Evolutionary conservation across 2,797 vertebrate genomes (phyloP), one percentile per base, ranked within the genome.

Genomic region (Anguilla obscura): DNA sequence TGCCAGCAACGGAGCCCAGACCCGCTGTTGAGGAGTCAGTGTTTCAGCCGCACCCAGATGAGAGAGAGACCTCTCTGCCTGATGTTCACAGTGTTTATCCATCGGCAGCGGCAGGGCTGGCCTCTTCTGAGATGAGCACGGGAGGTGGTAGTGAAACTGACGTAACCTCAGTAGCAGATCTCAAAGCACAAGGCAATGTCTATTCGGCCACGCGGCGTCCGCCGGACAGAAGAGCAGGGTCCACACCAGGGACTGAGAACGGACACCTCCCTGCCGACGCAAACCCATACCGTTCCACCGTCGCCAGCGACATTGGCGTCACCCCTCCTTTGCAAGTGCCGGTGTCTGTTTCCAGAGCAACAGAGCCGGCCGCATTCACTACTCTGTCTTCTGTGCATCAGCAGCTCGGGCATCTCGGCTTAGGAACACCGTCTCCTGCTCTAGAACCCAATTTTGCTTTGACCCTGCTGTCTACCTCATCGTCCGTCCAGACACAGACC

Each of bases 401-500:
- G 14, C 16, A 45, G 18, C 2, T 14, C 21, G 56, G 79, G 27
- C 18, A 30, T 10, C 40, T 36, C 56, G 40, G 30, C 30, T 87
- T 74, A 82, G 74, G 36, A 82, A 87, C 36, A 2, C 16, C 18
- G 7, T 24, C 16, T 6, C 5, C 52, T 54, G 7, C 76, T 56
- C 14, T 40, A 56, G 56, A 12, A 12, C 18, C 21, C 74, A 56
- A 14, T 27, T 52, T 30, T 3, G n/a, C 40, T 56, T 36, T 87
- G 93, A 86, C 88, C 27, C 0, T 21, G 16, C 4, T 88, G 89
- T 88, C 86, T 52, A 89, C 90, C 79, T 76, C 84, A 86, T 80
- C 88, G 50, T 10, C 91, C 86, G 90, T 91, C 85, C 91, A 93
- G 89, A 87, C 86, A 86, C 87, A 87, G 88, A 45, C 88, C 90